Evolutionary conservation across 2,888 invertebrate species (phyloP), one percentile per base, ranked within the genome.

Genomic region (Tetragnatha montana): DNA sequence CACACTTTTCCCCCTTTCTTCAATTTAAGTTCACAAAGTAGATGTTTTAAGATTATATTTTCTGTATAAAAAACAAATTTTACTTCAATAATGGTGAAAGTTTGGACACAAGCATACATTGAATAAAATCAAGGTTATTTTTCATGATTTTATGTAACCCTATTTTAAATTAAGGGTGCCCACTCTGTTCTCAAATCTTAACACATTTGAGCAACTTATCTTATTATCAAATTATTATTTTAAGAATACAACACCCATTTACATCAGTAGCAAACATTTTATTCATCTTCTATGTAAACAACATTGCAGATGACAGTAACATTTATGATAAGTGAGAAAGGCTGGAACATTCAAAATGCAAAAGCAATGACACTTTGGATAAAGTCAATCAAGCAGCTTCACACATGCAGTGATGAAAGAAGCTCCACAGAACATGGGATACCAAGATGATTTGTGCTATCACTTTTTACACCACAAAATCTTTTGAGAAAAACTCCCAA

Each of bases 181-280:
- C 35, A 2, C 4, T 35, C 35, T 35, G 35, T 35, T 4, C 4
- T 4, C 35, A 35, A 35, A 35, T 35, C 35, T 4, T 35, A 35
- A 35, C 35, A 35, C 35, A 35, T 35, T 35, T 35, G 4, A 35
- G 35, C 35, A 35, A 35, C 35, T 35, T 2, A 35, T 35, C 35
- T 35, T 35, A 35, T 35, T 35, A 71, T n/a, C n/a, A 51, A 86
- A 86, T 8, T 69, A 19, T n/a, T n/a, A n/a, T n/a, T n/a, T n/a
- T 70, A 86, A 47, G 79, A 86, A 79, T 51, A 79, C 70, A 71
- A 22, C 68, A 79, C 71, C 49, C 79, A 10, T 71, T 78, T 47
- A 51, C 68, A 84, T 49, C n/a, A 8, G 73, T 51, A 47, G 73
- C 71, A 73, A 49, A 74, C 74, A 80, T 22, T 21, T 14, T 80